A percentile compares a stretch with the other conserved stretches of the same genome.
phyloP scores from a whole-genome alignment of 1,140 invertebrate genomes.

The Drosophila erecta region DNA sequence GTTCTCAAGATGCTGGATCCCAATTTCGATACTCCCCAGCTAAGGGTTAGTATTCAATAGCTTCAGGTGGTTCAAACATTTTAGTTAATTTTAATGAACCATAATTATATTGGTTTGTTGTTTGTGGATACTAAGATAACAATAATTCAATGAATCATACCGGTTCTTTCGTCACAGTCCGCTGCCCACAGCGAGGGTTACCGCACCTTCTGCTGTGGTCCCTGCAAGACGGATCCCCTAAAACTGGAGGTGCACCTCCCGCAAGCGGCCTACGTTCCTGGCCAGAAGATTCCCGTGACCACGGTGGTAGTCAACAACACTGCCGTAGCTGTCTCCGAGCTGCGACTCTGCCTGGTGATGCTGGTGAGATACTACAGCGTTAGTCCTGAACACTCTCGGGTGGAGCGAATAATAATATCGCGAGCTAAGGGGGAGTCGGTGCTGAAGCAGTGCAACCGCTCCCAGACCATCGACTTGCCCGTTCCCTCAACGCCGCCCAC shows the following conservation, averaged over 20 bases:
- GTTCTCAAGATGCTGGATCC: conserved; percentile 90
- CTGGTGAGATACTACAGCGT: conserved; percentile 83
- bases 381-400: conserved; percentile 86
- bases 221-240: conserved; percentile 74
- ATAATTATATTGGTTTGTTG: no score
- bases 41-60: conserved; percentile 50
- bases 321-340: conserved; percentile 85
- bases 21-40: conserved; percentile 86
- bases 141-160: neutral
- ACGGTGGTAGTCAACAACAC: conserved; percentile 84
- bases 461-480: conserved; percentile 83
- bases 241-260: conserved; percentile 75
- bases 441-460: conserved; percentile 83
- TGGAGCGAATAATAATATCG: conserved; percentile 86
- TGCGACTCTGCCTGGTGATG: conserved; percentile 85
- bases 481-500: conserved; percentile 90
- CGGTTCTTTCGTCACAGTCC: conserved; percentile 27
- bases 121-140: no score
- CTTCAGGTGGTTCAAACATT: neutral
- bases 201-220: conserved; percentile 76
- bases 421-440: conserved; percentile 85
- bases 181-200: conserved; percentile 71
- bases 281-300: conserved; percentile 71
- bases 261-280: conserved; percentile 77
- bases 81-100: neutral